A percentile compares a stretch with the other conserved stretches of the same genome.
Conservation (phyloP, 1,140 invertebrate species). For the Acromyrmex charruanus region DNA sequence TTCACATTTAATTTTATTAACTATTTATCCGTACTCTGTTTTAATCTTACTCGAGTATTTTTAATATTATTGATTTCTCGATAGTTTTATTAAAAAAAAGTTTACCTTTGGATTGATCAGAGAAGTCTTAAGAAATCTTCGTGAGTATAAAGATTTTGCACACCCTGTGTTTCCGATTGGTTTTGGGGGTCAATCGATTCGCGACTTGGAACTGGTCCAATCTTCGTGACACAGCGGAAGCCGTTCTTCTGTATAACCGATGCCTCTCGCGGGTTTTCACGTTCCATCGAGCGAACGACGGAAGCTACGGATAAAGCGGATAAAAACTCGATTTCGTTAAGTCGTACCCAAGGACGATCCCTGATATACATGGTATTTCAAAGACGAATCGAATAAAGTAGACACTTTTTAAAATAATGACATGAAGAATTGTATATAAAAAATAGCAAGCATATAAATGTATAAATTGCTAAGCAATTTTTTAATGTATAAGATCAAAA, state of each 20-base stretch:
- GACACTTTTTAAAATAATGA: neutral
- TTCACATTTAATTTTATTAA: neutral
- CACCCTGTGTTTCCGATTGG: slow-evolving; percentile 29
- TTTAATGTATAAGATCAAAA: neutral
- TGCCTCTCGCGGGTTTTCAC: slow-evolving; percentile 48
- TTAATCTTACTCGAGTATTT: slow-evolving; percentile 5
- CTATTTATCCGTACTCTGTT: neutral
- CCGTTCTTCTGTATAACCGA: slow-evolving; percentile 57
- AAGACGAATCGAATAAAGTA: neutral
- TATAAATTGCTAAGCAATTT: neutral
- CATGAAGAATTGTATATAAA: neutral
- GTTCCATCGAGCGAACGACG: slow-evolving; percentile 45
- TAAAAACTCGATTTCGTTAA: slow-evolving; percentile 54
- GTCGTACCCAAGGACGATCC: slow-evolving; percentile 3
- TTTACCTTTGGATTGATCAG: neutral
- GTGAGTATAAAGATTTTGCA: neutral
- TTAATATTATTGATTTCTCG: neutral
- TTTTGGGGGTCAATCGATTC: slow-evolving; percentile 73
- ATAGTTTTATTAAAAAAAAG: neutral
- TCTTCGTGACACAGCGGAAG: slow-evolving; percentile 54
- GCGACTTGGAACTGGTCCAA: slow-evolving; percentile 72
- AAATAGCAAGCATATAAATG: neutral
- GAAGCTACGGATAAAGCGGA: slow-evolving; percentile 49
- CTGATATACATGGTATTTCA: slow-evolving; percentile 3
- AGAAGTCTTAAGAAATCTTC: neutral